These are phyloP conservation scores for Melanerpes formicivorus DNA, from an alignment of 2,113 vertebrate genomes.

Conservation along the genomic window DNA sequence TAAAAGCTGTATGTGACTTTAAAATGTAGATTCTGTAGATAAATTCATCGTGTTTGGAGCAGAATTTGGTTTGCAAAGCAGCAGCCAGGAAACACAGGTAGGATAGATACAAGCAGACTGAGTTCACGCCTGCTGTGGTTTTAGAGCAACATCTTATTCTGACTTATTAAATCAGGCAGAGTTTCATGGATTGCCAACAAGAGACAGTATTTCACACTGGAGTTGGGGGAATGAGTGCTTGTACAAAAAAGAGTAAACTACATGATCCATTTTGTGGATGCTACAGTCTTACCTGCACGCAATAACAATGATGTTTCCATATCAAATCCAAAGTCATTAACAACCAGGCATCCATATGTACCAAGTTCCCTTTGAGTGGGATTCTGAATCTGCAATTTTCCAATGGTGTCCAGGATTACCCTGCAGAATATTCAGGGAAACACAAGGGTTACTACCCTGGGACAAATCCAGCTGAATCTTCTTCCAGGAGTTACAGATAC, in stretches of 20 bases:
- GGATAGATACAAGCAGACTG: background rate
- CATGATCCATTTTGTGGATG: background rate
- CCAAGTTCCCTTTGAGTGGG: conserved; percentile 81
- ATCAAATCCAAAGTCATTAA: conserved; percentile 79
- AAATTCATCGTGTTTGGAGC: background rate
- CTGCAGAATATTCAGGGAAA: conserved; percentile 61
- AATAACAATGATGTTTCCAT: conserved; percentile 77
- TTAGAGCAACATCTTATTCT: background rate
- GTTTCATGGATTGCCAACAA: background rate
- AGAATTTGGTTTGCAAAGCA: background rate
- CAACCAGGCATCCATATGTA: conserved; percentile 80
- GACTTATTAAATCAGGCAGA: background rate
- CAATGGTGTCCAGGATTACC: conserved; percentile 72
- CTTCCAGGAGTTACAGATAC: background rate
- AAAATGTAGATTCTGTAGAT: background rate
- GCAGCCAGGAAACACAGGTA: background rate
- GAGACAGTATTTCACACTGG: background rate
- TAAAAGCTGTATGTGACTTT: background rate
- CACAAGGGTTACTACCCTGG: background rate
- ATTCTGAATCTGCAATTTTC: conserved; percentile 78
- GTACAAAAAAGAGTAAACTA: background rate
- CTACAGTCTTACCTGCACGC: conserved; percentile 77
- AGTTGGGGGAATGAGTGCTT: background rate
- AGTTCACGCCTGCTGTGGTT: background rate
- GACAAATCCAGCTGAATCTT: background rate